Evolutionary conservation across 2,797 vertebrate species (phyloP).

Genomic region (Esox masquinongy): DNA sequence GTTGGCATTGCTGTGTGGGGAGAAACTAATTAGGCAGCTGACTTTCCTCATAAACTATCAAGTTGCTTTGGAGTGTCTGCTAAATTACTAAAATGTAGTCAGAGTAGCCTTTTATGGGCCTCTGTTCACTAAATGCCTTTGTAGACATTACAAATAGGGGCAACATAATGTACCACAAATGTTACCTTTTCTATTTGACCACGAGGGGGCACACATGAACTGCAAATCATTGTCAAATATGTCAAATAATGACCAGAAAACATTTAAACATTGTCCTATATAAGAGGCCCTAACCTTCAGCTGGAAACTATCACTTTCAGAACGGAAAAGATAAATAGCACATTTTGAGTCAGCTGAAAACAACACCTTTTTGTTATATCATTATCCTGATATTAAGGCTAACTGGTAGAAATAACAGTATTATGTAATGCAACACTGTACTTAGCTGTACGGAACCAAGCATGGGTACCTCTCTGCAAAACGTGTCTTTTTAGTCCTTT

Average conservation of each 20-base stretch:
- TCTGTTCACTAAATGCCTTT: no score
- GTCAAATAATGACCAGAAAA: background rate
- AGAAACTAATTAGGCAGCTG: background rate
- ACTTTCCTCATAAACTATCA: background rate
- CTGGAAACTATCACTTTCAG: background rate
- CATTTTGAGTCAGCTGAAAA: background rate
- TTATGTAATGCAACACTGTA: background rate
- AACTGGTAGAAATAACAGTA: background rate
- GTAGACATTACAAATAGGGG: no score
- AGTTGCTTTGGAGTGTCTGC: background rate
- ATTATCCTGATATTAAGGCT: background rate
- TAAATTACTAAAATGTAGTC: background rate
- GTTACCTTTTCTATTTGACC: slow-evolving; percentile 23
- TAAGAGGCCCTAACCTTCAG: background rate
- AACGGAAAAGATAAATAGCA: background rate
- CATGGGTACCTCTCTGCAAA: background rate
- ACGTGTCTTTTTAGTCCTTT: background rate
- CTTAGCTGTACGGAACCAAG: background rate
- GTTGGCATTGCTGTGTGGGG: background rate
- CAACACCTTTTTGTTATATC: background rate
- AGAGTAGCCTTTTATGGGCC: no score
- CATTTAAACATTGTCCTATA: background rate
- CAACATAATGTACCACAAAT: background rate
- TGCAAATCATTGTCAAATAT: background rate
- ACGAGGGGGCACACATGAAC: slow-evolving; percentile 49